Base-by-base conservation (phyloP, 2,888 invertebrate species). In the Drosophila paracracens region DNA sequence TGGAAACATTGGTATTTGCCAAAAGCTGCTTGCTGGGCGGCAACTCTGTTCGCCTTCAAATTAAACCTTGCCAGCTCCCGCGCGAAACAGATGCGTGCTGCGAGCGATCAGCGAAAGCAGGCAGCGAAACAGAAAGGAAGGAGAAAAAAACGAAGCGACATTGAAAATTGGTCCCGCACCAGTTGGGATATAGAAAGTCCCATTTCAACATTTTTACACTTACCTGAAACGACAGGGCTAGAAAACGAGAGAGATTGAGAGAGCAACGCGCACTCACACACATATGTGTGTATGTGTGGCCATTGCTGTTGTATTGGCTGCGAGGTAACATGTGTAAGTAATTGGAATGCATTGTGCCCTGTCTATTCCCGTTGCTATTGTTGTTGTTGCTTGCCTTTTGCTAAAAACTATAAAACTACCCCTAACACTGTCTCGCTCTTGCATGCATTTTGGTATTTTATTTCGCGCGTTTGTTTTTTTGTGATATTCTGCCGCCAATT, bases 401-500 rank as follows among this genome's bases (percentile, higher is more conserved):
- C 63, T 46, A 54, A 71, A 60, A 70, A 66, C 35, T 56, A 53
- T 43, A 87, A 56, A 83, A 70, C 81, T 64, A 84, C 88, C 84
- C 83, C 70, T 58, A 27, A 31, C 59, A 13, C 18, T 38, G 2
- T 43, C 56, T 52, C 59, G 51, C 31, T 56, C 56, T 50, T 21
- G 51, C 48, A 43, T 71, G 65, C 64, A 67, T 62, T 74, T 62
- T 35, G 36, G 60, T 36, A 16, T 40, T 70, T 51, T 70, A 76
- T 76, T 83, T 61, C 69, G 70, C 71, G 68, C 75, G 82, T 74
- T 67, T 31, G 21, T 57, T 43, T 61, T 40, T 56, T 29, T 57
- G 16, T 69, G 53, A 63, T 53, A 81, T 84, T 83, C 70, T 88
- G 84, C 85, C 89, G 85, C 84, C 89, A 85, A 85, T 76, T 83